phyloP scores from a whole-genome alignment of 2,113 vertebrate genomes.

The Micronycteris hirsuta region DNA sequence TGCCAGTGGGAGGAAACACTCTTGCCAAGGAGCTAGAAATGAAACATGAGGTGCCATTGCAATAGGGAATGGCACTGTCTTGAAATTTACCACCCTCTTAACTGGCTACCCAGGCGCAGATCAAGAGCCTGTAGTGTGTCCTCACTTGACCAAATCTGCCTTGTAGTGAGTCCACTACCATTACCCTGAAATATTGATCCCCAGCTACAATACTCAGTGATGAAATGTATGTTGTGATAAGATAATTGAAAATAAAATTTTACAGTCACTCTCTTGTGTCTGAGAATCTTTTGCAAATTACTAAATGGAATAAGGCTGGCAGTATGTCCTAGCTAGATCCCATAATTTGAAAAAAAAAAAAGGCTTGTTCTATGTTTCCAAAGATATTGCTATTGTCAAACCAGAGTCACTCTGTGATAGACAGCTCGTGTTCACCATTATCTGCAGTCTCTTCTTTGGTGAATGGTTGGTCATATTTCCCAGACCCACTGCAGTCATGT shows the following conservation, averaged over 20 bases:
- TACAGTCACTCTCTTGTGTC: neutral
- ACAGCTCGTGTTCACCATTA: neutral
- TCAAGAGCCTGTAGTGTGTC: neutral
- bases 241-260: neutral
- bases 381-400: neutral
- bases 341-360: neutral
- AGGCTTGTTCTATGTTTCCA: neutral
- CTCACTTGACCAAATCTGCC: conserved; percentile 31
- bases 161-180: neutral
- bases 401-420: neutral
- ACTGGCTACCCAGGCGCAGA: neutral
- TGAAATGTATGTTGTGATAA: neutral
- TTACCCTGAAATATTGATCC: conserved; percentile 17
- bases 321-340: neutral
- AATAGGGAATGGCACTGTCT: conserved; percentile 38
- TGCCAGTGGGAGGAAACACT: conserved; percentile 66
- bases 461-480: neutral
- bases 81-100: conserved; percentile 53
- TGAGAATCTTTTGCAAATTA: conserved; percentile 30
- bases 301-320: neutral
- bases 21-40: conserved; percentile 59
- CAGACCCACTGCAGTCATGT: neutral
- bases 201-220: neutral
- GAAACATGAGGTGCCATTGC: conserved; percentile 47
- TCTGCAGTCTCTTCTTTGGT: neutral